These are phyloP conservation scores for Lissonota sp. DNA, from an alignment of 2,888 invertebrate genomes.

Conservation along the genomic window DNA sequence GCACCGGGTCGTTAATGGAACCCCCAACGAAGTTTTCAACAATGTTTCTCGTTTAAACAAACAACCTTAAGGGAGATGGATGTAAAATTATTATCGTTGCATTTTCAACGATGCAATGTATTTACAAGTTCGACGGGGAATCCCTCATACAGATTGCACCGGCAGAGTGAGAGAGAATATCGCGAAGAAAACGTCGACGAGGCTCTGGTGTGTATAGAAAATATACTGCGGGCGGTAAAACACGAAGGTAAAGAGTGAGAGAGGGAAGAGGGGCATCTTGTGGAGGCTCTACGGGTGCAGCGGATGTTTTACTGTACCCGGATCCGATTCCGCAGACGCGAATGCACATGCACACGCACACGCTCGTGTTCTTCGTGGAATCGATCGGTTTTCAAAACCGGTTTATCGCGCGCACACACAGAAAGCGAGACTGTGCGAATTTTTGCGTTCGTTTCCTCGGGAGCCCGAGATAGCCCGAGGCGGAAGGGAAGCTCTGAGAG, in stretches of 20 bases:
- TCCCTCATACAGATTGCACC: conserved; percentile 43
- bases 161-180: conserved; percentile 34
- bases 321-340: conserved; percentile 75
- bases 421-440: conserved; percentile 41
- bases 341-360: not conserved
- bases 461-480: conserved; percentile 38
- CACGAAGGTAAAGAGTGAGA: conserved; percentile 54
- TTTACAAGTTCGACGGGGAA: too few species aligned
- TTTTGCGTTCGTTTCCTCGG: conserved; percentile 30
- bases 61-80: too few species aligned
- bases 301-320: conserved; percentile 73
- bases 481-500: conserved; percentile 5
- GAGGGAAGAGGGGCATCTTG: conserved; percentile 63
- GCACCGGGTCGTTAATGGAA: too few species aligned
- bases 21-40: too few species aligned
- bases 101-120: too few species aligned
- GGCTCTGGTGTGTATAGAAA: conserved; percentile 52
- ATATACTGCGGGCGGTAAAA: conserved; percentile 65
- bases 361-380: conserved; percentile 73
- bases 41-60: too few species aligned
- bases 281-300: conserved; percentile 43
- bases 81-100: too few species aligned
- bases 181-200: conserved; percentile 64
- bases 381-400: conserved; percentile 76
- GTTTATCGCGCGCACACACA: conserved; percentile 71